Percentiles rank a stretch among this genome's conserved stretches.
These are phyloP conservation scores for Ypsolopha scabrella DNA, from an alignment of 2,888 invertebrate genomes.

Conservation along the genomic window DNA sequence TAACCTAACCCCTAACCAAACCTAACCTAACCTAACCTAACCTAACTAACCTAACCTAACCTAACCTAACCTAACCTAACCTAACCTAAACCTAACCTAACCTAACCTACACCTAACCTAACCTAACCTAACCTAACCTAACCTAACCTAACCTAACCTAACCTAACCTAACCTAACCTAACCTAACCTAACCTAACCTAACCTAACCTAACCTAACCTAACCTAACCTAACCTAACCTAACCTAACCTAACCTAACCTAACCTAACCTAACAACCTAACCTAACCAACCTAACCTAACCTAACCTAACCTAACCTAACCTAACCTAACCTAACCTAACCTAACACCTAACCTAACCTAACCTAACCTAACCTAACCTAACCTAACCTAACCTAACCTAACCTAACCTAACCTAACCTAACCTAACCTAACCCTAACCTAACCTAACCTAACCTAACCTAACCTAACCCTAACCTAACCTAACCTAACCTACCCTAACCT, in stretches of 20 bases:
- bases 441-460: constrained; percentile 10
- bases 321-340: too few relatives aligned
- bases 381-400: constrained; percentile 7
- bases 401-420: too few relatives aligned
- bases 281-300: too few relatives aligned
- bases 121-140: constrained; percentile 17
- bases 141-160: constrained; percentile 15
- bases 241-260: constrained; percentile 8
- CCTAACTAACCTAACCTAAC: constrained; percentile 10
- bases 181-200: constrained; percentile 13
- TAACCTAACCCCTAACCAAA: constrained; percentile 3
- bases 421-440: background rate
- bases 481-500: too few relatives aligned
- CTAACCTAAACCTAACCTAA: too few relatives aligned
- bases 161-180: constrained; percentile 4
- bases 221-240: constrained; percentile 10
- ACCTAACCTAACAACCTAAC: constrained; percentile 6
- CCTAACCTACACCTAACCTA: constrained; percentile 10
- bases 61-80: constrained; percentile 13
- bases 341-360: constrained; percentile 6
- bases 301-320: constrained; percentile 9
- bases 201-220: constrained; percentile 9
- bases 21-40: constrained; percentile 5
- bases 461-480: constrained; percentile 1
- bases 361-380: constrained; percentile 11